Conservation (phyloP, 1,140 invertebrate genomes). For the Oreohelix idahoensis region DNA sequence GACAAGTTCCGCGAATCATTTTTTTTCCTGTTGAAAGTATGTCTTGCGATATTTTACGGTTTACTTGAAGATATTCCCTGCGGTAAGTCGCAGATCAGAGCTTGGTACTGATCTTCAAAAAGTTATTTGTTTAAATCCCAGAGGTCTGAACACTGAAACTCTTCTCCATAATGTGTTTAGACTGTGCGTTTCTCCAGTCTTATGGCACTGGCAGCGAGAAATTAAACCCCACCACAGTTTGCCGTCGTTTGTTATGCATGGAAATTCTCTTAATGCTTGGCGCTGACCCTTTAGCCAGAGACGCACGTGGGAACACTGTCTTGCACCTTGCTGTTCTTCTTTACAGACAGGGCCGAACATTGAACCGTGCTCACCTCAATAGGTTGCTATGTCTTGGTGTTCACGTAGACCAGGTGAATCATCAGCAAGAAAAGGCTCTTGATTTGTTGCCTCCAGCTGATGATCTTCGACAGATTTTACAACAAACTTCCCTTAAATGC, state of each 20-base stretch:
- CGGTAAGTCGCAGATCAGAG: not conserved
- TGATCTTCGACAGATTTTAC: not conserved
- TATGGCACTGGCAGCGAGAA: not conserved
- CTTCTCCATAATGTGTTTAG: slow-evolving; percentile 31
- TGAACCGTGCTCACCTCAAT: not conserved
- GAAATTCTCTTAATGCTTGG: slow-evolving; percentile 25
- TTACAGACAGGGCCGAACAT: not conserved
- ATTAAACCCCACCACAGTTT: not conserved
- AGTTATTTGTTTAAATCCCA: slow-evolving; percentile 3
- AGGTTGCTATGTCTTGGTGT: not conserved
- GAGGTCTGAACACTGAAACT: not conserved
- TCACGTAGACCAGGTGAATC: slow-evolving; percentile 21
- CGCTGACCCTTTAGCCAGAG: not conserved
- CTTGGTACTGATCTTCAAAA: not conserved
- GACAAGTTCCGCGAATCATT: not conserved
- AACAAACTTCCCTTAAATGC: not conserved
- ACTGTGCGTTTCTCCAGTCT: not conserved
- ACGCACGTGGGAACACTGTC: slow-evolving; percentile 12
- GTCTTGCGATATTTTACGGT: not conserved
- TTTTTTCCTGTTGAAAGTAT: not conserved
- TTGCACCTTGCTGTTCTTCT: not conserved
- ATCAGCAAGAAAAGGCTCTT: not conserved
- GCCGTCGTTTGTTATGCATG: not conserved
- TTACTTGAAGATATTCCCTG: not conserved
- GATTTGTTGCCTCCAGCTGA: slow-evolving; percentile 16